These are phyloP conservation scores for Pilophorus perplexus DNA, from an alignment of 2,888 invertebrate genomes.

Conservation along the genomic window DNA sequence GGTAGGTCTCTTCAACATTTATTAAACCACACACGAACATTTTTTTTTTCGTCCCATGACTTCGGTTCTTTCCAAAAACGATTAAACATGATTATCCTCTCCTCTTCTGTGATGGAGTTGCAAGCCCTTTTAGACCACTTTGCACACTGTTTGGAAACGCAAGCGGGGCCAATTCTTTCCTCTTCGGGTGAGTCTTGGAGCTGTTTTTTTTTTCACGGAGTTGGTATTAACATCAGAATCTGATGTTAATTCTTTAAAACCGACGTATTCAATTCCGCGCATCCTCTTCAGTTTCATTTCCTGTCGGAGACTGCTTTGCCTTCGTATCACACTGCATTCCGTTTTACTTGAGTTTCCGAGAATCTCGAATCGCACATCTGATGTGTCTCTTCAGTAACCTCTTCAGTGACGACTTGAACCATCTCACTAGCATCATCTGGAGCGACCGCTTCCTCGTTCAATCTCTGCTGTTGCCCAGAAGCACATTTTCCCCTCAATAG, in stretches of 20 bases:
- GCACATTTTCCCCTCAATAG: no score
- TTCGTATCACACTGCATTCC: background rate
- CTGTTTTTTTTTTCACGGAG: background rate
- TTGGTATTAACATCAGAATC: background rate
- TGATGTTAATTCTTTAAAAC: conserved; percentile 8
- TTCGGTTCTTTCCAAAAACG: conserved; percentile 12
- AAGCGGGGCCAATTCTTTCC: background rate
- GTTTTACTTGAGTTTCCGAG: background rate
- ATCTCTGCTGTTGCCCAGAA: no score
- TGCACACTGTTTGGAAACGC: conserved; percentile 1
- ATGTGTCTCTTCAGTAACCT: background rate
- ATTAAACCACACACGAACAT: conserved; percentile 3
- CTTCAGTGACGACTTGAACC: background rate
- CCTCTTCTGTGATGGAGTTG: background rate
- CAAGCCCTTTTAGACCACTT: conserved; percentile 11
- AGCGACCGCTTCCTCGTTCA: no score
- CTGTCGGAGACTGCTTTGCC: no score
- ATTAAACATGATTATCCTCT: conserved; percentile 7
- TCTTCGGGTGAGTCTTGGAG: background rate
- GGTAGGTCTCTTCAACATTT: conserved; percentile 1
- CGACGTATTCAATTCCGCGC: background rate
- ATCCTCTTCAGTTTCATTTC: conserved; percentile 1
- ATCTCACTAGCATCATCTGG: background rate
- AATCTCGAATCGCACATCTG: no score
- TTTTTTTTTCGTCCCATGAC: conserved; percentile 15